Conservation (phyloP, 2,113 vertebrate genomes). For the Turdus rufiventris region DNA sequence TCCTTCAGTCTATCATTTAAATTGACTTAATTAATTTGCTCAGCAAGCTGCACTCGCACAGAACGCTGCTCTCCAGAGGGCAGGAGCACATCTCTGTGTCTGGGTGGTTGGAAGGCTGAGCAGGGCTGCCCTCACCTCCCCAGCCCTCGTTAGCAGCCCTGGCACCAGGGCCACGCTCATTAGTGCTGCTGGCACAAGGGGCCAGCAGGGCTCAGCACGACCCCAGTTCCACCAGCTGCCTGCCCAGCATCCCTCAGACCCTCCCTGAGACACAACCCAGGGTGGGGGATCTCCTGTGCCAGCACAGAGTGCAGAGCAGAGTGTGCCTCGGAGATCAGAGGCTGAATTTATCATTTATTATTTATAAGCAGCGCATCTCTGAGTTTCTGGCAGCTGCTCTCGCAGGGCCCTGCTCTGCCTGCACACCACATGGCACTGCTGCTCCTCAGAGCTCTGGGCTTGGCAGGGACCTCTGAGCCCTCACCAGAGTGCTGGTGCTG, state of each 20-base stretch:
- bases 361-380: neutral
- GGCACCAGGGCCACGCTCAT: neutral
- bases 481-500: accelerated
- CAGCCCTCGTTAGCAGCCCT: accelerated
- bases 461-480: neutral
- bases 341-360: neutral
- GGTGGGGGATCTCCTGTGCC: neutral
- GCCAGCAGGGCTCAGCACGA: accelerated
- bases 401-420: neutral
- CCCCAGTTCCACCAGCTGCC: accelerated
- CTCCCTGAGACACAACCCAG: neutral
- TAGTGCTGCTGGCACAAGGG: neutral
- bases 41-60: neutral
- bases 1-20: neutral
- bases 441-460: neutral
- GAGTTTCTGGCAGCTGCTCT: neutral
- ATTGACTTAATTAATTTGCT: slow-evolving; percentile 37
- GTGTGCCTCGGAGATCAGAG: neutral
- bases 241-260: neutral
- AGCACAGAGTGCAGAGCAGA: neutral
- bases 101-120: neutral
- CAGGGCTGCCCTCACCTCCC: neutral
- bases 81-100: neutral
- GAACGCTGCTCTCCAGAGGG: neutral
- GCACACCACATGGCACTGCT: neutral